Conservation (phyloP, 53 echinoderm and acorn worm species). For the Antedon mediterranea region DNA sequence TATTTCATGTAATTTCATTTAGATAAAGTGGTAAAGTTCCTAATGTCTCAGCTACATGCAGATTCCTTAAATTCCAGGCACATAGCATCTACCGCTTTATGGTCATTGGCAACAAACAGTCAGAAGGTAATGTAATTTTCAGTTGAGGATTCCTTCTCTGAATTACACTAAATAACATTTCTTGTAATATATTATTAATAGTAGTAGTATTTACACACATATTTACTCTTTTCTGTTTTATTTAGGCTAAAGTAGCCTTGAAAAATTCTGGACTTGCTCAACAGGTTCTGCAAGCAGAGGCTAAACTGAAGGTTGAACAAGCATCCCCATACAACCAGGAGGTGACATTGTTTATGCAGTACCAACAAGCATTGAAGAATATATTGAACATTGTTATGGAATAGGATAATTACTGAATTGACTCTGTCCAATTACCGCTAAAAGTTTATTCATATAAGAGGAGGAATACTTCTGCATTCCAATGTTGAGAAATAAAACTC, state of each 20-base stretch:
- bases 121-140: slow-evolving; percentile 45
- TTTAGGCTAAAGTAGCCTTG: neutral
- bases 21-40: slow-evolving; percentile 52
- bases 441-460: too few species aligned
- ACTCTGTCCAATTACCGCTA: too few species aligned
- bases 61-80: slow-evolving; percentile 21
- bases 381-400: neutral
- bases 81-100: slow-evolving; percentile 53
- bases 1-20: too few species aligned
- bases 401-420: too few species aligned
- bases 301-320: neutral
- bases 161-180: too few species aligned
- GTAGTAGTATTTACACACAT: too few species aligned
- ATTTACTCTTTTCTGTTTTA: too few species aligned
- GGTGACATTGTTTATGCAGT: neutral
- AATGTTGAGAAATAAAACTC: too few species aligned
- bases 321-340: neutral
- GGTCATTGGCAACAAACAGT: slow-evolving; percentile 58
- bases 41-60: slow-evolving; percentile 42
- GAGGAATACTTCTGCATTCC: too few species aligned
- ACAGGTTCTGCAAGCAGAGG: neutral
- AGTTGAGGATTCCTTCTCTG: too few species aligned
- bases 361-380: neutral
- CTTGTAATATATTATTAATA: too few species aligned
- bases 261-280: neutral